Base-by-base conservation (phyloP, 2,113 vertebrate species). In the Australoheros scitulus region DNA sequence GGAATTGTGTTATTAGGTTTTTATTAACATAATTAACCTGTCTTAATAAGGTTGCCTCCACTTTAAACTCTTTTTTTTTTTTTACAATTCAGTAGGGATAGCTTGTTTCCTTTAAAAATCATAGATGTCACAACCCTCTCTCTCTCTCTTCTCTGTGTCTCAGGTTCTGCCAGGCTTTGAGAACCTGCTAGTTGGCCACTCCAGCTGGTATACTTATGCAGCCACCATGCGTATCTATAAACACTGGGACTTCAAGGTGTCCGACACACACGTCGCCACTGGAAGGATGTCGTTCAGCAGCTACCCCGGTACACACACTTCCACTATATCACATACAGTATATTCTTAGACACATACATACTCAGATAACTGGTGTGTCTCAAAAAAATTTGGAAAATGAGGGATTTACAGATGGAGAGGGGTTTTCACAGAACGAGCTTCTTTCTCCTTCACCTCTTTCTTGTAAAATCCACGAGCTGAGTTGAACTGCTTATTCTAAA, bases 111-210 rank as follows among this genome's bases (percentile, higher is more conserved):
- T 72, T 72, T 52, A 55, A 56, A n/a, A 70, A 52, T 29, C 29
- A 70, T 52, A 70, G 24, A 72, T 72, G 47, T 18, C 14, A 14
- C 13, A 43, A 3, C 6, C 13, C 3, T 20, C 4, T 22, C 15
- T 36, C 4, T 22, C 15, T 36, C 6, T 11, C 10, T 56, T 55
- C 38, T 84, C 20, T 80, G 10, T 77, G 24, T 61, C 76, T 56
- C 61, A 98, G 97, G 95, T 98, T 92, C 95, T 98, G 17, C 96
- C 97, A 80, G 97, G 97, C 60, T 98, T 95, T 91, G 97, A 98
- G 92, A 97, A 98, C 90, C 94, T 98, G 79, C 91, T 95, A 81
- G 95, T 98, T 81, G 96, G 96, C 78, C 97, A 98, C 93, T 97
- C 97, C 3, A 98, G 97, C 93, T 98, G 97, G 97, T 98, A 96